Evolutionary conservation across 1,140 invertebrate species (phyloP), one percentile per base, ranked within the genome.

Genomic region (Hycleus cichorii): DNA sequence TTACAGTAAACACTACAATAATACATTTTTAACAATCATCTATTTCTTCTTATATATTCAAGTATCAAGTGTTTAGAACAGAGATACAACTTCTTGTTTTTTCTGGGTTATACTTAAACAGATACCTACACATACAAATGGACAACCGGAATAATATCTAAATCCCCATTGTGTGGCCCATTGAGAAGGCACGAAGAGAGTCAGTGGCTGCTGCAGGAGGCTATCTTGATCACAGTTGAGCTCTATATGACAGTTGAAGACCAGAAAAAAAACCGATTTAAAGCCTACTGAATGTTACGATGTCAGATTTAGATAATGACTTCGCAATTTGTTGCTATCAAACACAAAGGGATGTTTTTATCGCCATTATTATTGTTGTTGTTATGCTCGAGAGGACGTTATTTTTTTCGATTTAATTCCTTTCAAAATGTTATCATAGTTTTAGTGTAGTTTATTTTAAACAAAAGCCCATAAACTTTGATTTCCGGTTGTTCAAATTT

Each of bases 281-380:
- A 47, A 44, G 58, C 51, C 58, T 60, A 55, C 58, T 60, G 58
- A 56, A 56, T 55, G 42, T 51, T 56, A 54, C 27, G 60, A 58
- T 59, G 60, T 62, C 60, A 59, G 60, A 62, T 62, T 46, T 49
- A 58, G 60, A 58, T 62, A 58, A 55, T 62, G 60, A 62, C 60
- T 54, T 54, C 54, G 60, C 60, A 62, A 62, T 62, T 62, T 62
- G 56, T 47, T 48, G 24, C 32, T 32, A 27, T 53, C 25, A 45
- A 45, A 46, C 42, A 53, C 51, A 53, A 53, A 53, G 51, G 51
- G 43, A 32, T 32, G 32, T 32, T 32, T 32, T 32, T 32, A 32
- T 32, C 7, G 32, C 7, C 7, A 7, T 32, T 32, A 32, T 32
- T 32, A 32, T 32, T n/a, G 3, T 4, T 42, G 40, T 42, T 42